Evolutionary conservation across 2,113 vertebrate genomes (phyloP), one percentile per base, ranked within the genome.

Genomic region (Prionailurus bengalensis): DNA sequence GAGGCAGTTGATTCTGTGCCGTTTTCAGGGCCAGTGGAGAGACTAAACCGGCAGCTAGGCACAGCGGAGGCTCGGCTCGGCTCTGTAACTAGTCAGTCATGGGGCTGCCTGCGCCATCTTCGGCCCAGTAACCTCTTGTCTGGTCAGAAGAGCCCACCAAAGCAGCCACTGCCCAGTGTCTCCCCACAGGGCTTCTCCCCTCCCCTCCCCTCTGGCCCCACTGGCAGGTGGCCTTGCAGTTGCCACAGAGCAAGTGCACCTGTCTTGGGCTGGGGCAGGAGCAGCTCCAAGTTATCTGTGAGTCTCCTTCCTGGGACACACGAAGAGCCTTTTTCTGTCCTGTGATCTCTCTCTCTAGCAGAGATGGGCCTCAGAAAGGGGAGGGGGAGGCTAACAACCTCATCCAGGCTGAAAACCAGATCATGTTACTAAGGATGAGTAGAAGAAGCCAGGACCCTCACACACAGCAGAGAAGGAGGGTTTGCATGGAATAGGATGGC

Each of bases 1-100:
- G 0, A 5, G 16, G 84, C 84, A 51, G 11, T n/a, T 16, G 15
- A n/a, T 83, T n/a, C 78, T 0, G 0, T 63, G 36, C 1, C 0
- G 25, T 25, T 89, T 95, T n/a, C 29, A 61, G 33, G 63, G 73
- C 36, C 31, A 31, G 17, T 76, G 88, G 63, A 76, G 68, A 53
- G 55, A 84, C 84, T 74, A 33, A 94, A 19, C 48, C 23, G 10
- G 51, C 96, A 91, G 71, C 87, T 85, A 70, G 74, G 55, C 79
- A 84, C n/a, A 58, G 74, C 76, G 66, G 29, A 48, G 61, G 45
- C 36, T 36, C 36, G 12, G 42, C 85, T 88, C 31, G 48, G 11
- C 63, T 1, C 66, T 74, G 0, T 68, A 53, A 55, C 45, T 80
- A 74, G 55, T 14, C 53, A 36, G 71, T 51, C 48, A 16, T 0